A percentile compares a stretch with the other conserved stretches of the same genome.
Evolutionary conservation across 1,140 invertebrate genomes (phyloP).

Genomic region (Tetramorium simillimum): DNA sequence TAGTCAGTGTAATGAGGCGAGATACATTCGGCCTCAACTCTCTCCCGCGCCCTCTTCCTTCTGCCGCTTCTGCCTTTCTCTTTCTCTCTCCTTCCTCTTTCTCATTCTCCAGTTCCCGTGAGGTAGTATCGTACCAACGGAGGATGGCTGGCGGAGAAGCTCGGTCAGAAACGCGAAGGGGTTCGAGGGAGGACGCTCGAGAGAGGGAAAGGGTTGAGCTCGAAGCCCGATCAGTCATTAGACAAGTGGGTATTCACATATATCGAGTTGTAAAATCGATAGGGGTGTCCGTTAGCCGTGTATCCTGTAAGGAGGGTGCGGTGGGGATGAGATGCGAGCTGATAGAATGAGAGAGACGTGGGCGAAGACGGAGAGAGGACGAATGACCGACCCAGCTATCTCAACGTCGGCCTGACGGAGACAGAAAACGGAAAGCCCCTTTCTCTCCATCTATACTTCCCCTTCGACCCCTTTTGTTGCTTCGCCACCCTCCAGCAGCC

Average conservation of each 20-base stretch:
- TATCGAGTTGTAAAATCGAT: constrained; percentile 86
- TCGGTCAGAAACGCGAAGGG: constrained; percentile 69
- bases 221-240: constrained; percentile 85
- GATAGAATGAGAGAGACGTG: constrained; percentile 65
- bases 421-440: constrained; percentile 67
- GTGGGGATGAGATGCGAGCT: constrained; percentile 83
- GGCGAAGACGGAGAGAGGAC: constrained; percentile 53
- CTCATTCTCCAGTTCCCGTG: constrained; percentile 56
- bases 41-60: constrained; percentile 56
- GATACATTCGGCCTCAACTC: constrained; percentile 75
- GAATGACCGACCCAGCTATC: constrained; percentile 66
- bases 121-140: constrained; percentile 62
- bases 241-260: constrained; percentile 86
- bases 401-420: constrained; percentile 66
- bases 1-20: constrained; percentile 81
- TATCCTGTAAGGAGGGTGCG: constrained; percentile 83
- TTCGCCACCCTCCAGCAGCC: constrained; percentile 78
- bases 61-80: constrained; percentile 50
- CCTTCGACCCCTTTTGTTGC: constrained; percentile 85
- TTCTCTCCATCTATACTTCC: constrained; percentile 79
- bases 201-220: constrained; percentile 81
- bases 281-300: constrained; percentile 85
- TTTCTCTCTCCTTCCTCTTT: constrained; percentile 47
- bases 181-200: constrained; percentile 65
- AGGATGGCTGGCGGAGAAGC: constrained; percentile 69